Evolutionary conservation across 2,888 invertebrate genomes (phyloP).

Genomic region (Bimastos eiseni): DNA sequence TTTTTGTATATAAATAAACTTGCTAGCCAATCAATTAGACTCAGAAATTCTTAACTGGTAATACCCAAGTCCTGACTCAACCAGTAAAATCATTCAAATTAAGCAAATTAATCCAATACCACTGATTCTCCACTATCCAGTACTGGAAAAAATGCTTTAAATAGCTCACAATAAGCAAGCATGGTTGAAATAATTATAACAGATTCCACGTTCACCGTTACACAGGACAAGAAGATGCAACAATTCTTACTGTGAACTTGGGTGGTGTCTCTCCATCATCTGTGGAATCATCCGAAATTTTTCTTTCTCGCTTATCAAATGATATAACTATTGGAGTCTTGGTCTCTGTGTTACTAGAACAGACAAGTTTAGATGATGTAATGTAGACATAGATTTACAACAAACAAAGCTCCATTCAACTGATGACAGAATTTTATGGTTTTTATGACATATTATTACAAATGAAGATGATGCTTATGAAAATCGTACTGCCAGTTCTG

Average conservation of each 20-base stretch:
- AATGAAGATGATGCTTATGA: not conserved
- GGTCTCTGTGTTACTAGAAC: not conserved
- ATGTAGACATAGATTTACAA: too few relatives aligned
- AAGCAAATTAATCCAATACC: not conserved
- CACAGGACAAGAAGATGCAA: not conserved
- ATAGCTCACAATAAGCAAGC: not conserved
- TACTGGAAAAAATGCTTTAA: not conserved
- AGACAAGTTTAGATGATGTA: not conserved
- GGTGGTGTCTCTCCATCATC: slow-evolving; percentile 21
- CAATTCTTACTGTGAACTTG: slow-evolving; percentile 9
- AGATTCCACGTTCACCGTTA: too few relatives aligned
- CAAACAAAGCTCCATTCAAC: too few relatives aligned
- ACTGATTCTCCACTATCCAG: not conserved
- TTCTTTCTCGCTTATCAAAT: slow-evolving; percentile 16
- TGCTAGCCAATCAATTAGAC: too few relatives aligned
- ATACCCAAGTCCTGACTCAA: not conserved
- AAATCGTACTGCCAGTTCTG: not conserved
- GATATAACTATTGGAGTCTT: slow-evolving; percentile 14
- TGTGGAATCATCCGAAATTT: not conserved
- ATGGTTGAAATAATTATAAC: not conserved
- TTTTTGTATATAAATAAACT: too few relatives aligned
- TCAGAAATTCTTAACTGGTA: too few relatives aligned
- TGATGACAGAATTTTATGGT: too few relatives aligned
- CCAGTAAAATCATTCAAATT: not conserved
- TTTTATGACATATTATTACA: too few relatives aligned